Evolutionary conservation across 1,140 invertebrate species (phyloP), one percentile per base, ranked within the genome.

Genomic region (Zophobas atratus): DNA sequence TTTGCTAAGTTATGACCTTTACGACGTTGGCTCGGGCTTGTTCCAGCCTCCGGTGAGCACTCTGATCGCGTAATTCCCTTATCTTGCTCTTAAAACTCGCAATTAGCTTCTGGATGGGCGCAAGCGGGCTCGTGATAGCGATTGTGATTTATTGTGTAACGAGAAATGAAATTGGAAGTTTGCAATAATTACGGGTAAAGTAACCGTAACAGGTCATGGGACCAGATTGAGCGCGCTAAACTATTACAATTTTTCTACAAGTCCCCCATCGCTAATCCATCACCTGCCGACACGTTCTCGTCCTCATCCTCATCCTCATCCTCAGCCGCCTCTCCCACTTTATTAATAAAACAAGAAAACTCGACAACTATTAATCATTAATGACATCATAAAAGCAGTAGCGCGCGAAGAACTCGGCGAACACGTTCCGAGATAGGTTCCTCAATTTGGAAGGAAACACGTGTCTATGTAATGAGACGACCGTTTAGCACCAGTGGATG

Each of bases 1-100:
- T 79, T 75, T 76, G 35, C 51, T 79, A 76, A 75, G 63, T 79
- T 79, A 78, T 75, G 77, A 78, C 72, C 77, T 78, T 78, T 78
- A 78, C 76, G 77, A 79, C 73, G 77, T 46, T 36, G 74, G 53
- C 51, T 67, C 57, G n/a, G 57, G 51, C 57, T 63, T 32, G 57
- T 35, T 57, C 32, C 60, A 67, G 60, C 60, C 60, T 67, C 60
- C 60, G 60, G 60, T 67, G 60, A 67, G 60, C 60, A 67, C 38
- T 67, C 38, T 67, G 39, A 38, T 46, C 60, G 20, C 39, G 35
- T 67, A 67, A 63, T 43, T 67, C 60, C 60, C 60, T 67, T 67
- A 67, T 67, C 60, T 43, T 67, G 8, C 55, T 57, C 55, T 57
- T 34, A 57, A 57, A 34, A 57, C 55, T 35, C 35, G n/a, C 70